Base-by-base conservation (phyloP, 2,888 invertebrate species). In the Laspeyria flexula region DNA sequence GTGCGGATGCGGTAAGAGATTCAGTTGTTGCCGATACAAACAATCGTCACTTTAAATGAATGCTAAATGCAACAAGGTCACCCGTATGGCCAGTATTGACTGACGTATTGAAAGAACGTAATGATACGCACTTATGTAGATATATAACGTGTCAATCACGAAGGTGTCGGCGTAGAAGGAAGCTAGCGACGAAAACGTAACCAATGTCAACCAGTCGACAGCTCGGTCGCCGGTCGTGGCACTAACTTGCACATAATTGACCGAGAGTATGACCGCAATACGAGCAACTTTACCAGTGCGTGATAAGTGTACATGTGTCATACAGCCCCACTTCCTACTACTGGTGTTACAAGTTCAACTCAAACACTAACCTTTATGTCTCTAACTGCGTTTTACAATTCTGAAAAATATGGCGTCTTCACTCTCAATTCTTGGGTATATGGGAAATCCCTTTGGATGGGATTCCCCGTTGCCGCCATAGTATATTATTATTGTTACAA, bases 181-280 rank as follows among this genome's bases (percentile, higher is more conserved):
- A 86, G 80, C 75, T 65, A 49, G 62, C 73, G 69, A 73, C 75
- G 66, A 74, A 81, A 81, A 76, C 72, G 71, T 65, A 70, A 62
- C 71, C 85, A 88, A 87, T 86, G 87, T 83, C 86, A 82, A 82
- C 83, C 63, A 66, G 75, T 78, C 69, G 47, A 62, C 55, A 53
- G 57, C 50, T 55, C 43, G 59, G 60, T 72, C 71, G 53, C 53
- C 43, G 58, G 60, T 72, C 71, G 75, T 71, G 69, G 73, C 75
- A 31, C 31, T 13, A 13, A 25, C 25, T 25, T 7, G 25, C 7
- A 74, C 73, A 75, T 73, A 71, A 77, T 71, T 79, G 77, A 75
- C 78, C 75, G 76, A 76, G 66, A 75, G 67, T 64, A 64, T 58
- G 77, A 73, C 77, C 75, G 73, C 77, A 69, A 74, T 74, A 69